phyloP scores from a whole-genome alignment of 2,113 vertebrate species.

The Vidua macroura region DNA sequence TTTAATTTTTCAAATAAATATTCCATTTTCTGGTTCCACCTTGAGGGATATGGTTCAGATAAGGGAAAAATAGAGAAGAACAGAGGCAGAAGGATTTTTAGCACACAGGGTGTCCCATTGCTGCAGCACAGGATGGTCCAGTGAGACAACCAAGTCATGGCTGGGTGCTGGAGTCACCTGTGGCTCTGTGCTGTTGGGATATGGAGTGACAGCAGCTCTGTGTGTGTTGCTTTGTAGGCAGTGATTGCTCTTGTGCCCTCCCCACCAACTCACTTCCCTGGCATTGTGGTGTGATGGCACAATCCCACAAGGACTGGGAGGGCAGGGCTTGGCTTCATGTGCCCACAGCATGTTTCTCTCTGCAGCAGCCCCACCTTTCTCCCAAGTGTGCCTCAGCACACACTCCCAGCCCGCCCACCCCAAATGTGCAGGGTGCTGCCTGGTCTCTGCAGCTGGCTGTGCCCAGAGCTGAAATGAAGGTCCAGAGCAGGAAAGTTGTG shows the following conservation, averaged over 20 bases:
- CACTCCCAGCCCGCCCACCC: background rate
- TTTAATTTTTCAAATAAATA: background rate
- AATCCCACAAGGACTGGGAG: rapidly evolving
- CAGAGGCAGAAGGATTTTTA: background rate
- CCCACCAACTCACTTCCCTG: background rate
- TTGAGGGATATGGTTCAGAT: background rate
- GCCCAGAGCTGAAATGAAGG: background rate
- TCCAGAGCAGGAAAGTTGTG: background rate
- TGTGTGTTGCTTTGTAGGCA: background rate
- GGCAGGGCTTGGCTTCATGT: background rate
- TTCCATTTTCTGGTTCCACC: background rate
- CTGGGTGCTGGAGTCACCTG: background rate
- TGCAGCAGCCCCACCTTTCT: background rate
- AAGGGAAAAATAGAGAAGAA: background rate
- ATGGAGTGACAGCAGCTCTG: background rate
- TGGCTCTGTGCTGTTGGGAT: background rate
- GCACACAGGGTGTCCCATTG: rapidly evolving
- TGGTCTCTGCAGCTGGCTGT: background rate
- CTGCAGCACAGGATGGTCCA: background rate
- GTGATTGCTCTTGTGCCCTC: background rate
- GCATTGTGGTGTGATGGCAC: background rate
- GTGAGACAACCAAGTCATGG: rapidly evolving
- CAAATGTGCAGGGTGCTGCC: background rate
- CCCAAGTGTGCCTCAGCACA: background rate
- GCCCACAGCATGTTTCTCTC: background rate